These are phyloP conservation scores for Ailurus styani DNA, from an alignment of 2,113 vertebrate species.

Conservation along the genomic window DNA sequence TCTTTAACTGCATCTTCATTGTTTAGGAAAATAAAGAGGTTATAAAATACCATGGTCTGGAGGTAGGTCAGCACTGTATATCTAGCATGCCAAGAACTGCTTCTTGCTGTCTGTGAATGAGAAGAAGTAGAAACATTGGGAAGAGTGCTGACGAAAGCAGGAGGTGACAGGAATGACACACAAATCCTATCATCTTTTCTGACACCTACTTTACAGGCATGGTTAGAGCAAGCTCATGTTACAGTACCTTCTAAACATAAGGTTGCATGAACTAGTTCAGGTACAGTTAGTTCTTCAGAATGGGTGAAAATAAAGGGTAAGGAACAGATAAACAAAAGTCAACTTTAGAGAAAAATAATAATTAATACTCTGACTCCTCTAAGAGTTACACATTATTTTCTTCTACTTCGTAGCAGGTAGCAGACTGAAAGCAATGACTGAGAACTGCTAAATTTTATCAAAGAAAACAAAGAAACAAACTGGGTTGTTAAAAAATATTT, in stretches of 20 bases:
- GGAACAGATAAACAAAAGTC: neutral
- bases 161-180: neutral
- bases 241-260: neutral
- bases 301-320: neutral
- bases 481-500: neutral
- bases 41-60: slow-evolving; percentile 99
- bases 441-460: neutral
- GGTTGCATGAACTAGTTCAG: neutral
- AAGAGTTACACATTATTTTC: neutral
- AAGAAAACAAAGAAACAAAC: neutral
- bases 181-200: neutral
- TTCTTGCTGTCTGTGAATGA: slow-evolving; percentile 89
- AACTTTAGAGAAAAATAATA: neutral
- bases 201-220: neutral
- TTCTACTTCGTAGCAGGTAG: neutral
- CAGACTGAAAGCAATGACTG: neutral
- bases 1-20: slow-evolving; percentile 87
- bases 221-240: neutral
- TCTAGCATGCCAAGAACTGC: slow-evolving; percentile 96
- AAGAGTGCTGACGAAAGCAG: neutral
- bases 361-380: neutral
- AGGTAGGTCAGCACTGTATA: slow-evolving; percentile 97
- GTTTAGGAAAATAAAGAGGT: slow-evolving; percentile 96
- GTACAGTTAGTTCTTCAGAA: neutral
- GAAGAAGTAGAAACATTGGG: neutral